Base-by-base conservation (phyloP, 2,797 vertebrate species). In the Morelia viridis region DNA sequence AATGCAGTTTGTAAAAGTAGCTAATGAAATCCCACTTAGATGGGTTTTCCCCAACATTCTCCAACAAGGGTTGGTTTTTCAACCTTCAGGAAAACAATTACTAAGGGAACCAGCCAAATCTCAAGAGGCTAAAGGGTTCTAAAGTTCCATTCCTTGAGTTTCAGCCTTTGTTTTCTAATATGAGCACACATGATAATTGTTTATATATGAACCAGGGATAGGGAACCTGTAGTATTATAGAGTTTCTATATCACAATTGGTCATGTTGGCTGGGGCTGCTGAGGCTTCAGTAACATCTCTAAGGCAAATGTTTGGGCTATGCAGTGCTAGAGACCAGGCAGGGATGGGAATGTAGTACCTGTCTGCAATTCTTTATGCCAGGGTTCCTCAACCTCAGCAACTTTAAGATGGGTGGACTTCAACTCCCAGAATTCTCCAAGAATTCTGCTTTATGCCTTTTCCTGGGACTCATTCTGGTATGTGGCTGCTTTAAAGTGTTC, bases 121-220 rank as follows among this genome's bases (percentile, higher is more conserved):
- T 65, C n/a, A 28, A 65, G 26, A n/a, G 11, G 64, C 64, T 26
- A 26, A 4, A 62, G 9, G 8, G 1, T 62, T 62, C 50, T 65
- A n/a, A 28, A 65, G 28, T n/a, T 65, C 28, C 28, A 65, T 5
- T 65, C 64, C 11, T 65, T 26, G 24, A 62, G 7, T 62, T 71
- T 56, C 8, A 26, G 61, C 24, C 24, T 62, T 71, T 56, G 3
- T 58, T 15, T 89, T 9, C 57, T 41, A 64, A 56, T 35, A 28
- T 24, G 26, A 91, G 15, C 24, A 41, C 17, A 17, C 58, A 83
- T 46, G 8, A 17, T 26, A 56, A 56, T 56, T 91, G 85, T 91
- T 89, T 94, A 89, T n/a, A n/a, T 65, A n/a, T 65, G n/a, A 65
- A 65, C 11, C 64, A 65, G 11, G 64, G 64, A n/a, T 65, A 13